phyloP scores from a whole-genome alignment of 1,140 invertebrate genomes.

The Lordiphosa clarofinis region DNA sequence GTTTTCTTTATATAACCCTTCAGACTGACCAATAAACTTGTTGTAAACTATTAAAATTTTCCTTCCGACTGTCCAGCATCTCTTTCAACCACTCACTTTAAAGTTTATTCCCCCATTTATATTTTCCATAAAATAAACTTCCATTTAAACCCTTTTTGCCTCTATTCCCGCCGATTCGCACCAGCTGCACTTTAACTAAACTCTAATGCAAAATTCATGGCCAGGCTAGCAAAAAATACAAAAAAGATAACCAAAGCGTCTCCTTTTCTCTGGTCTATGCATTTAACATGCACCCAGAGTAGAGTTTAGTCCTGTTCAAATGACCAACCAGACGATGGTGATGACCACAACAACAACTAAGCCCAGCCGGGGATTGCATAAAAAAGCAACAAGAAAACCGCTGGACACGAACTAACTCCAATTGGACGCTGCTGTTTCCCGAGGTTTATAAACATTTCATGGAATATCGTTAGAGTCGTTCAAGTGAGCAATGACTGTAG shows the following conservation, averaged over 20 bases:
- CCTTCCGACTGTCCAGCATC: too few relatives aligned
- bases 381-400: slow-evolving; percentile 10
- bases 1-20: too few relatives aligned
- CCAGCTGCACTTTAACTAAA: slow-evolving; percentile 77
- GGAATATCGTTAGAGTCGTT: slow-evolving; percentile 7
- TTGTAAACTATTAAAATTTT: too few relatives aligned
- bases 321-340: slow-evolving; percentile 47
- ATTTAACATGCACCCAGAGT: slow-evolving; percentile 55
- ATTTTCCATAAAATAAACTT: slow-evolving; percentile 28
- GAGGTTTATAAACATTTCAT: slow-evolving; percentile 38
- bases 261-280: slow-evolving; percentile 36
- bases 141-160: slow-evolving; percentile 3
- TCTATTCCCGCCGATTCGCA: slow-evolving; percentile 45
- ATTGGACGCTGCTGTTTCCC: slow-evolving; percentile 22
- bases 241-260: slow-evolving; percentile 22
- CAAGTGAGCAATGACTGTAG: slow-evolving; percentile 29
- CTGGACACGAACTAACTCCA: slow-evolving; percentile 20
- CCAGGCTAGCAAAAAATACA: slow-evolving; percentile 29
- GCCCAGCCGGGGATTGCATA: slow-evolving; percentile 5
- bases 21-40: too few relatives aligned
- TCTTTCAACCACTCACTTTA: too few relatives aligned
- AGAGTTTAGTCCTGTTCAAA: slow-evolving; percentile 34
- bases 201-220: slow-evolving; percentile 75
- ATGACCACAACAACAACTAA: slow-evolving; percentile 53
- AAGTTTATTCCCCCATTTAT: not conserved